Percentiles rank a stretch among this genome's conserved stretches.
Conservation (phyloP, 2,113 vertebrate species). For the Dinomys branickii region DNA sequence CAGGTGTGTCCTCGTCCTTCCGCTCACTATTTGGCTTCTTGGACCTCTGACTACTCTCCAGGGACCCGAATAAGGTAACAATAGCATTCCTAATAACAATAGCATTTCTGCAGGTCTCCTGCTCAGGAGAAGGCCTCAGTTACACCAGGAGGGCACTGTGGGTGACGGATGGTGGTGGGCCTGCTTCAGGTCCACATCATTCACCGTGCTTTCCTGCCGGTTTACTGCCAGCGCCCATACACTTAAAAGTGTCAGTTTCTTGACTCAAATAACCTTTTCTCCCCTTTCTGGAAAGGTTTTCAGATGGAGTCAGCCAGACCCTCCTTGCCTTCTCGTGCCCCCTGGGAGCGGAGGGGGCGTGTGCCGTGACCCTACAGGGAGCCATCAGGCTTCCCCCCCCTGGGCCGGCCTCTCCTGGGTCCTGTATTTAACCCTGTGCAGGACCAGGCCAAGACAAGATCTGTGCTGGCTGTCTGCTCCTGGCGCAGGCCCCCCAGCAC, state of each 20-base stretch:
- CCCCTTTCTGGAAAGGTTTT: constrained; percentile 46
- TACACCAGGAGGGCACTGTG: not conserved
- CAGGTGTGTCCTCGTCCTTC: not conserved
- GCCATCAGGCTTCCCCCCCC: no score
- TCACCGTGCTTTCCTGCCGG: constrained; percentile 23
- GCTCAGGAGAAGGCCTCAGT: not conserved
- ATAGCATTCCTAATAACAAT: no score
- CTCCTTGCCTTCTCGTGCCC: not conserved
- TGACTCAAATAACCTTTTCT: constrained; percentile 39
- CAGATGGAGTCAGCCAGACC: not conserved
- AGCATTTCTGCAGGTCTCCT: not conserved
- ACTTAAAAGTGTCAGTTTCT: constrained; percentile 65
- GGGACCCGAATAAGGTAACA: constrained; percentile 13
- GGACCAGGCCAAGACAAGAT: not conserved
- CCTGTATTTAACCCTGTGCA: not conserved
- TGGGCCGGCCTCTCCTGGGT: not conserved
- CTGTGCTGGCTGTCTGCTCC: not conserved
- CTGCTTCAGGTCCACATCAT: not conserved
- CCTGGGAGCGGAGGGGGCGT: no score
- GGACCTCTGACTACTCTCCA: constrained; percentile 10
- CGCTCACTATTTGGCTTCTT: not conserved
- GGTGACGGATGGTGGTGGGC: not conserved
- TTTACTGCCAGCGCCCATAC: constrained; percentile 56
- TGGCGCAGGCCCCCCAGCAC: not conserved
- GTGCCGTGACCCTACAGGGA: not conserved